Percentiles rank a stretch among this genome's conserved stretches.
Evolutionary conservation across 2,113 vertebrate genomes (phyloP).

Genomic region (Platichthys stellatus): DNA sequence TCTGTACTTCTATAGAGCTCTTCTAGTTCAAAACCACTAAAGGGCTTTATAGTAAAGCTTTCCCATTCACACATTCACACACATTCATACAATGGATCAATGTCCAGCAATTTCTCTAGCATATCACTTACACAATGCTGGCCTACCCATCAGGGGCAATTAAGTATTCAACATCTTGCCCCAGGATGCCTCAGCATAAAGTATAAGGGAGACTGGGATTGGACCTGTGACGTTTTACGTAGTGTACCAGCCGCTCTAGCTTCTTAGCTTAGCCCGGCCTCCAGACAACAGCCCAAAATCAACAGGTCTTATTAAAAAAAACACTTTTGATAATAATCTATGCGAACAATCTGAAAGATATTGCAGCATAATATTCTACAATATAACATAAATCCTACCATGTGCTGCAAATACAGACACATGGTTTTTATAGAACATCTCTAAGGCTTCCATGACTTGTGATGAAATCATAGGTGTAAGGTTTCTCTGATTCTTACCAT

Average conservation of each 20-base stretch:
- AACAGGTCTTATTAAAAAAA: not conserved
- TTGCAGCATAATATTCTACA: not conserved
- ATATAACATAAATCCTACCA: not conserved
- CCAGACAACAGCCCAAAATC: not conserved
- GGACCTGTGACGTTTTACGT: not conserved
- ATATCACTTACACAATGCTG: too few relatives aligned
- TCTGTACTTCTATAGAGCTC: too few relatives aligned
- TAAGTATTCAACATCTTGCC: too few relatives aligned
- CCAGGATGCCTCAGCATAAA: too few relatives aligned
- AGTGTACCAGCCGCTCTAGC: not conserved
- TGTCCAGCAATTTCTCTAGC: too few relatives aligned
- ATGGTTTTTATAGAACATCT: not conserved
- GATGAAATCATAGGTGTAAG: not conserved
- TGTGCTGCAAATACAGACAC: not conserved
- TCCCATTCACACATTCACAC: too few relatives aligned
- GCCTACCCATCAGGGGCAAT: too few relatives aligned
- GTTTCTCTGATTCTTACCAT: conserved; percentile 85
- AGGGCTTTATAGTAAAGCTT: too few relatives aligned
- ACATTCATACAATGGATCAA: too few relatives aligned
- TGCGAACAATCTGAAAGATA: not conserved
- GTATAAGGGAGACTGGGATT: too few relatives aligned
- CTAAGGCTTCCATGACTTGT: not conserved
- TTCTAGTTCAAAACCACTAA: too few relatives aligned
- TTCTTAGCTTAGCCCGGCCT: too few relatives aligned
- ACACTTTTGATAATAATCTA: not conserved